Base-by-base conservation (phyloP, 2,797 vertebrate species). In the Crypturellus tataupa region DNA sequence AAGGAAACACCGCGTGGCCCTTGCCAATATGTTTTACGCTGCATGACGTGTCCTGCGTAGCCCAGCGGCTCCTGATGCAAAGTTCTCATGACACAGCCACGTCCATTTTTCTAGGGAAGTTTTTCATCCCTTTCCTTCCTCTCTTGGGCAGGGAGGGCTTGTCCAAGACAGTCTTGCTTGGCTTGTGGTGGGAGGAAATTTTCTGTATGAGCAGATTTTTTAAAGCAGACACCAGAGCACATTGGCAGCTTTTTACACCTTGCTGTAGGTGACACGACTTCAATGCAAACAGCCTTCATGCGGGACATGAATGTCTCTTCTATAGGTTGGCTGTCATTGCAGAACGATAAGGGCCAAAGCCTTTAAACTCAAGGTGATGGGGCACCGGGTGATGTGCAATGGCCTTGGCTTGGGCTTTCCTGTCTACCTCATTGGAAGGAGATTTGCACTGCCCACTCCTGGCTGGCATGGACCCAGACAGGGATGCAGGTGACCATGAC, bases 1-100 rank as follows among this genome's bases (percentile, higher is more conserved):
- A 46, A 80, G 92, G 93, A 92, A 95, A 58, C 60, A 17, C 81
- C 4, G 31, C 12, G 44, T n/a, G 89, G 69, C 24, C 47, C 12
- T 35, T 89, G 85, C 88, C 93, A 94, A 60, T 19, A 40, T 2
- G 0, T 46, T 69, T 1, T 16, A 63, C 4, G 0, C 29, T 27
- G 7, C 0, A 4, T 69, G 79, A 83, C 51, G 46, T 3, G 55
- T 89, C 72, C 72, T 58, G 4, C 13, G 39, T 2, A 72, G 35
- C 20, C 47, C 60, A 44, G 5, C 20, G 20, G 39, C 59, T 87
- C 42, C 47, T 8, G 1, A n/a, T 0, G 39, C 0, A 3, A 47
- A 67, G 67, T 44, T 55, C 64, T 64, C 81, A 33, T 71, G 47
- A 39, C 19, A 37, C 14, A 37, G 68, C 69, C 58, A 19, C 7